Conservation (phyloP, 2,888 invertebrate species). For the Himalopsyche kuldschensis region DNA sequence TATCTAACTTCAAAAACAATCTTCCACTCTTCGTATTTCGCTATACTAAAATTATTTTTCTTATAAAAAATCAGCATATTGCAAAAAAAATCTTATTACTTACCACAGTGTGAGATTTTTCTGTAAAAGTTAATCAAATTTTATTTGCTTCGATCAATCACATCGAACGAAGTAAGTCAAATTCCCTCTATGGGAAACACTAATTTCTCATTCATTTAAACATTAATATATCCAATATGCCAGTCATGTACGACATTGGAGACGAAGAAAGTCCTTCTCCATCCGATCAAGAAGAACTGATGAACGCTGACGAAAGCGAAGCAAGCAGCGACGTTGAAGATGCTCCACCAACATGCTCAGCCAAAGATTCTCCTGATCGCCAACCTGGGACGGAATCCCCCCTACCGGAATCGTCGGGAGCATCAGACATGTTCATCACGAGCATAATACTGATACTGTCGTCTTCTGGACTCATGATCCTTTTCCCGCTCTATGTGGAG, state of each 20-base stretch:
- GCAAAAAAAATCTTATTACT: too few relatives aligned
- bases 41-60: too few relatives aligned
- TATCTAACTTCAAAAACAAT: neutral
- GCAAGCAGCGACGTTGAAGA: slow-evolving; percentile 27
- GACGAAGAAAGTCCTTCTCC: slow-evolving; percentile 15
- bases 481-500: slow-evolving; percentile 57
- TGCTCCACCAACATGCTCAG: slow-evolving; percentile 21
- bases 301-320: slow-evolving; percentile 15
- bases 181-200: neutral
- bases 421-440: slow-evolving; percentile 42
- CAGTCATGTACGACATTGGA: slow-evolving; percentile 23
- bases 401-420: neutral
- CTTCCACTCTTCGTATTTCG: neutral
- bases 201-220: neutral
- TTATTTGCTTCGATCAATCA: neutral
- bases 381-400: neutral
- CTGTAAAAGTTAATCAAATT: neutral
- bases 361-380: slow-evolving; percentile 14
- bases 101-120: too few relatives aligned
- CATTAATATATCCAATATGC: neutral
- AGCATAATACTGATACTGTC: slow-evolving; percentile 52
- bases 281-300: slow-evolving; percentile 30
- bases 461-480: slow-evolving; percentile 54
- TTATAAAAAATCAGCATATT: too few relatives aligned
- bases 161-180: neutral